Evolutionary conservation across 92 coral and sea anemone species (phyloP).

Genomic region (Porites rus): DNA sequence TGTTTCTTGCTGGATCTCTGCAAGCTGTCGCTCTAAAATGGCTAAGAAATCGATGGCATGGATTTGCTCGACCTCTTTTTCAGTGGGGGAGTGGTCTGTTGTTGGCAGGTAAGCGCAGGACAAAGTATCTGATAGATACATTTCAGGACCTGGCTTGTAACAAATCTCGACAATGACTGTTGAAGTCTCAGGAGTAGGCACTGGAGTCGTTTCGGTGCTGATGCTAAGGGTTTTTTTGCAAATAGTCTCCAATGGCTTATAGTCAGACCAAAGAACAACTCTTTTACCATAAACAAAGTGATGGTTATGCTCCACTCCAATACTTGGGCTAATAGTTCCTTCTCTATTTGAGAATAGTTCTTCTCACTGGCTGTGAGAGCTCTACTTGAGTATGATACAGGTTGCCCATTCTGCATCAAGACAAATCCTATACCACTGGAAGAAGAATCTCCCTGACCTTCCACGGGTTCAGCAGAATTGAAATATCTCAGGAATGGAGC

Average conservation of each 20-base stretch:
- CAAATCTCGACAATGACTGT: slow-evolving; percentile 44
- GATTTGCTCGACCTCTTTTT: slow-evolving; percentile 57
- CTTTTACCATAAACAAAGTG: slow-evolving; percentile 37
- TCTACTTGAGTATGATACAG: slow-evolving; percentile 15
- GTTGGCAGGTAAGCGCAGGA: slow-evolving; percentile 14
- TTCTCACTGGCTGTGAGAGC: slow-evolving; percentile 43
- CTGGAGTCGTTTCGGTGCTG: slow-evolving; percentile 38
- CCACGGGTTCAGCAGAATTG: slow-evolving; percentile 20
- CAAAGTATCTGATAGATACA: too few species aligned
- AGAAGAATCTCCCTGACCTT: slow-evolving; percentile 40
- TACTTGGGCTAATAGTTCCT: slow-evolving; percentile 26
- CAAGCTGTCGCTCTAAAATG: slow-evolving; percentile 61
- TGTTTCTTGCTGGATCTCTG: slow-evolving; percentile 33
- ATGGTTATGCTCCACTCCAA: slow-evolving; percentile 7
- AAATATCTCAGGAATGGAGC: slow-evolving; percentile 54
- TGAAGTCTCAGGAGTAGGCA: slow-evolving; percentile 41
- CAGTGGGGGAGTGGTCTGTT: slow-evolving; percentile 33
- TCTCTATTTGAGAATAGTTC: slow-evolving; percentile 42
- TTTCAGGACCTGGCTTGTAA: too few species aligned
- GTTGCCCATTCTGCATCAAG: slow-evolving; percentile 36
- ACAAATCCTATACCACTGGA: slow-evolving; percentile 41
- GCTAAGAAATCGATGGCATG: slow-evolving; percentile 50
- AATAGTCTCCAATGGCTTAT: slow-evolving; percentile 60
- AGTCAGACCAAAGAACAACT: slow-evolving; percentile 48
- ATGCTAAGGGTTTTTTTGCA: slow-evolving; percentile 44